These are phyloP conservation scores for Lamellibrachia satsuma DNA, from an alignment of 2,888 invertebrate genomes.

Conservation along the genomic window DNA sequence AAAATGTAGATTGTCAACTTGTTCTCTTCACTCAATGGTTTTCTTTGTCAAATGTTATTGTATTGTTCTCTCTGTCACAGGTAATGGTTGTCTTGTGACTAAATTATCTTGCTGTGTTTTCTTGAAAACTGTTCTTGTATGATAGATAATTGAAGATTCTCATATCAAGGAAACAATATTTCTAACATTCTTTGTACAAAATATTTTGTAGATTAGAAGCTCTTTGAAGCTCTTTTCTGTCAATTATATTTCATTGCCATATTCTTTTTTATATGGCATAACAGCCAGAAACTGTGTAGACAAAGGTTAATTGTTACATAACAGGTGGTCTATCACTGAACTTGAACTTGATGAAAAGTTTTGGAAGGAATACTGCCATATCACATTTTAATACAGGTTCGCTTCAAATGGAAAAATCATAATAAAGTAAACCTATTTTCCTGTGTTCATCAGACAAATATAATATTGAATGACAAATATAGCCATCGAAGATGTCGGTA, in stretches of 20 bases:
- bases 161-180: not conserved
- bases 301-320: not conserved
- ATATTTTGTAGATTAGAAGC: not conserved
- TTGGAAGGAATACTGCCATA: too few species aligned
- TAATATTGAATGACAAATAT: too few species aligned
- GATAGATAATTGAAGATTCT: not conserved
- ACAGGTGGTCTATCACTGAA: too few species aligned
- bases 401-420: too few species aligned
- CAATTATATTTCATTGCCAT: not conserved
- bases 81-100: not conserved
- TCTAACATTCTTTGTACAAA: not conserved
- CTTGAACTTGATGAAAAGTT: too few species aligned
- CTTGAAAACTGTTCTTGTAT: not conserved
- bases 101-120: not conserved
- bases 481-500: too few species aligned
- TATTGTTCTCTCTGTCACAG: not conserved
- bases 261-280: not conserved
- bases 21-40: not conserved
- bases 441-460: too few species aligned
- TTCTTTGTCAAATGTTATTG: not conserved
- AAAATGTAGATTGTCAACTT: too few species aligned
- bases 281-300: not conserved
- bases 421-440: too few species aligned
- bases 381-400: too few species aligned
- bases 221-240: not conserved